phyloP scores from a whole-genome alignment of 2,113 vertebrate species.

The western clawed frog (Xenopus tropicalis) region UCB_Xtro_10.0 CM004450.2:67284501-67285000 shows the following conservation, averaged over 20 bases:
- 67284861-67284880: slow-evolving; percentile 98
- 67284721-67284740: slow-evolving; percentile 92
- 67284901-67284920: slow-evolving; percentile 89
- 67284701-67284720: slow-evolving; percentile 88
- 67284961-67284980: too few relatives aligned
- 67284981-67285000: too few relatives aligned
- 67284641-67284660: too few relatives aligned
- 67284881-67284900: slow-evolving; percentile 90
- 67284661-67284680: slow-evolving; percentile 17
- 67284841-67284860: slow-evolving; percentile 90
- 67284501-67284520: too few relatives aligned
- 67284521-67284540: too few relatives aligned
- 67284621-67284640: not conserved
- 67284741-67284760: slow-evolving; percentile 97
- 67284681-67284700: slow-evolving; percentile 61
- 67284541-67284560: too few relatives aligned
- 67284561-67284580: too few relatives aligned
- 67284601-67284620: not conserved
- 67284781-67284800: slow-evolving; percentile 95
- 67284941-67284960: too few relatives aligned
- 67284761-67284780: slow-evolving; percentile 95
- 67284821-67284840: slow-evolving; percentile 93
- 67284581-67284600: too few relatives aligned
- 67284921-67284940: too few relatives aligned
- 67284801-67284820: slow-evolving; percentile 94